Evolutionary conservation across 1,140 invertebrate species (phyloP), one percentile per base, ranked within the genome.

Genomic region (Drosophila ohnishii): DNA sequence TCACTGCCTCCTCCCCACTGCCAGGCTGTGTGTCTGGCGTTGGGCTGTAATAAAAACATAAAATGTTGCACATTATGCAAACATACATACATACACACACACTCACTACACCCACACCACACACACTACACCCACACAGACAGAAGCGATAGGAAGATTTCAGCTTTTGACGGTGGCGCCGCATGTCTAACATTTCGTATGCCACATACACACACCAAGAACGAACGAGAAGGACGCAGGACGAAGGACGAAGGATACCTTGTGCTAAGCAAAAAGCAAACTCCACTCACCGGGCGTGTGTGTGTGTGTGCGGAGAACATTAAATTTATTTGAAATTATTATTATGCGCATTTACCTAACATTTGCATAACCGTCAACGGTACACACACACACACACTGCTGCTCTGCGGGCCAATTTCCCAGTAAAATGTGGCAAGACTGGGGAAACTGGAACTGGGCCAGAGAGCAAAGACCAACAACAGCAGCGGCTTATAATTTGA

Each of bases 321-420:
- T 76, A 76, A 76, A 76, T 76, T 76, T 76, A 76, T 76, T 76
- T 76, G 74, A 76, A 76, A 76, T 76, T 76, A 76, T 76, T 76
- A 76, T 76, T 76, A 76, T 76, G 74, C 74, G 72, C 74, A 76
- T 76, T 76, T 76, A 77, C 74, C 74, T 76, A 76, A 76, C 62
- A 76, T 76, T 76, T 76, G 74, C 74, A 76, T 76, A 76, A 76
- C 74, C 72, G 71, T 75, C 70, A 74, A 56, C 71, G 67, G 34
- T 37, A 25, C 51, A 55, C 34, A 55, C 50, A 30, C n/a, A 35
- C 34, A 25, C 35, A 39, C 42, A 59, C 25, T 28, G 25, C 25
- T 28, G 22, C 51, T 67, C 72, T 42, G 40, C 14, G 39, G 60
- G 50, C 71, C 70, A 73, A 55, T 74, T 72, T 73, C 40, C 58